Evolutionary conservation across 2,888 invertebrate species (phyloP), one percentile per base, ranked within the genome.

Genomic region (Thecophora atra): DNA sequence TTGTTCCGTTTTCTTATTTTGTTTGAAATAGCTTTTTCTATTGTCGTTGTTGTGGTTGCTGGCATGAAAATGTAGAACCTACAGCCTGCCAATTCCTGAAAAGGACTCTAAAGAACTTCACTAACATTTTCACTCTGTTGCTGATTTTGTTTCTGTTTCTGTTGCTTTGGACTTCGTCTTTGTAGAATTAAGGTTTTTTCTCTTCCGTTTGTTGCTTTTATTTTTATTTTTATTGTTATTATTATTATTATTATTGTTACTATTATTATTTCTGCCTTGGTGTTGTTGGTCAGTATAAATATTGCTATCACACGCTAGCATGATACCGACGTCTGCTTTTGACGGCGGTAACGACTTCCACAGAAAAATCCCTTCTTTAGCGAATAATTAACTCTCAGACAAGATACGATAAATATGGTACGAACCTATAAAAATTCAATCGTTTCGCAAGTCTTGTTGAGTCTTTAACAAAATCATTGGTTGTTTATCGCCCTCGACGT

Each of bases 41-140:
- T 65, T 65, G n/a, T n/a, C n/a, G 24, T 19, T 56, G 28, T 28
- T 54, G 28, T 44, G 30, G 11, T 24, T 70, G 70, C 54, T 65
- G 71, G 65, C 66, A 71, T 66, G 60, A 71, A 71, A 64, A 64
- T 67, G 28, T 56, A 69, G 66, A 74, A 64, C 72, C 71, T 68
- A 71, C 72, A 64, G 73, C 71, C 68, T 70, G 63, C 21, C 52
- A 71, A 71, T 74, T 74, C 74, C 71, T 74, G 72, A 72, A 74
- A 74, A 74, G 74, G 74, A 74, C 74, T 74, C 74, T 66, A 65
- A 72, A 72, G 72, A 74, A 74, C 71, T 72, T 71, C 24, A 15
- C 17, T 58, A 65, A 72, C 72, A 67, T 70, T 64, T 70, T 72
- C 42, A 17, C 28, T 24, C 54, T 63, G 60, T 71, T 71, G 71